Percentiles rank a stretch among this genome's conserved stretches.
phyloP scores from a whole-genome alignment of 2,113 vertebrate species.

The Mystacornis crossleyi region DNA sequence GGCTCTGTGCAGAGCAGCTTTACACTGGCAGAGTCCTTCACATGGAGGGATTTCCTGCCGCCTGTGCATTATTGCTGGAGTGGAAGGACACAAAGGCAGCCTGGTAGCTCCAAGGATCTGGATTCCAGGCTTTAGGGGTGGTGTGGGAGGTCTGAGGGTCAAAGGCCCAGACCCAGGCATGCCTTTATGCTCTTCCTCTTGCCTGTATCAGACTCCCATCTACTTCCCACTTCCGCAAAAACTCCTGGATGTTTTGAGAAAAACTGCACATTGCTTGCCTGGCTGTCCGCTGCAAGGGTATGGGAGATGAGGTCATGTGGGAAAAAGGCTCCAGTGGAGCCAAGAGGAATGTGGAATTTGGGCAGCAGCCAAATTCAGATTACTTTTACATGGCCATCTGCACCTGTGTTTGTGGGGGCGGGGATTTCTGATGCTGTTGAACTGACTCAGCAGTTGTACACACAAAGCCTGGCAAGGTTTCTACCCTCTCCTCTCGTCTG shows the following conservation, averaged over 20 bases:
- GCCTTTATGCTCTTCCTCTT: not conserved
- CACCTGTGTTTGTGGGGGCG: conserved; percentile 50
- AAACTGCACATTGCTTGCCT: not conserved
- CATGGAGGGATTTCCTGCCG: not conserved
- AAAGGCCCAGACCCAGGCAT: conserved; percentile 14
- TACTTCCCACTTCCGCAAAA: conserved; percentile 33
- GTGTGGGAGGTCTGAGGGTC: conserved; percentile 11
- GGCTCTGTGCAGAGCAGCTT: not conserved
- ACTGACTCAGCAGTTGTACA: conserved; percentile 57
- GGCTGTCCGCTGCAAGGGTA: not conserved
- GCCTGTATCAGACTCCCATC: not conserved
- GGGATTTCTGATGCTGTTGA: not conserved
- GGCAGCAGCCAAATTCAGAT: conserved; percentile 46
- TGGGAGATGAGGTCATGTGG: conserved; percentile 62
- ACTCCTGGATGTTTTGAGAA: conserved; percentile 43
- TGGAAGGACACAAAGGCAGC: not conserved
- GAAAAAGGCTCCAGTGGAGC: conserved; percentile 22
- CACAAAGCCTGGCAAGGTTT: conserved; percentile 52
- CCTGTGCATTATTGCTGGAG: not conserved
- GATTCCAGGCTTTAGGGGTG: not conserved
- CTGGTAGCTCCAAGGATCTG: not conserved
- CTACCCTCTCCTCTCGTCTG: not conserved
- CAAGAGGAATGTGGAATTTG: conserved; percentile 53
- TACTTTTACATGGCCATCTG: conserved; percentile 57
- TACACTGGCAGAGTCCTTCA: not conserved